Conservation (phyloP, 2,888 invertebrate species). For the Campoletis raptor region DNA sequence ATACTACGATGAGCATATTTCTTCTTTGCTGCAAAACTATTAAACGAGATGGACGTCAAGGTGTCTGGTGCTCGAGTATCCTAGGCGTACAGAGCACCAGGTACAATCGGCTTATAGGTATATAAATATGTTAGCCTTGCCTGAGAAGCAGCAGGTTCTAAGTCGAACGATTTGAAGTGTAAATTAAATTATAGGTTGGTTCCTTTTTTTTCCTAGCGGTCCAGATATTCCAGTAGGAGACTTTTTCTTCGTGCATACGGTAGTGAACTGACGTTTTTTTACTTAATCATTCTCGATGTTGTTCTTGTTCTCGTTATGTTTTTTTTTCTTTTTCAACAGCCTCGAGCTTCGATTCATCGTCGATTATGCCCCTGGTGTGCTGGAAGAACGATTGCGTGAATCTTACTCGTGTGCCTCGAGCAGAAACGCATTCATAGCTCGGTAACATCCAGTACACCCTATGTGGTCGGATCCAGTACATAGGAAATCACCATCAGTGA, state of each 20-base stretch:
- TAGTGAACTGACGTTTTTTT: constrained; percentile 29
- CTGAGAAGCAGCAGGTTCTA: background rate
- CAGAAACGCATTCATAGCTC: constrained; percentile 33
- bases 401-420: constrained; percentile 46
- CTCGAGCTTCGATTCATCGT: constrained; percentile 52
- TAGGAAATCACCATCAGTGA: constrained; percentile 35
- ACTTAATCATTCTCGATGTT: constrained; percentile 54
- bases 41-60: constrained; percentile 56
- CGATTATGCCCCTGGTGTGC: constrained; percentile 50
- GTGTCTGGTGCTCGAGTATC: constrained; percentile 11
- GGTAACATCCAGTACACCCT: constrained; percentile 10
- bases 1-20: constrained; percentile 59
- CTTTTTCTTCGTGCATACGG: constrained; percentile 13
- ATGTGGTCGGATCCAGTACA: background rate
- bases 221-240: constrained; percentile 26
- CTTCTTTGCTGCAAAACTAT: constrained; percentile 31
- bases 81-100: constrained; percentile 27
- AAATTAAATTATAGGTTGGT: constrained; percentile 1
- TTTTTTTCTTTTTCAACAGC: background rate
- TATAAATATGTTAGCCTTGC: background rate
- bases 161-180: background rate
- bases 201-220: background rate
- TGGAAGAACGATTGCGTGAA: constrained; percentile 37
- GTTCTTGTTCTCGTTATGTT: background rate
- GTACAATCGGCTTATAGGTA: background rate